Base-by-base conservation (phyloP, 2,888 invertebrate genomes). In the Gnatocerus cornutus region DNA sequence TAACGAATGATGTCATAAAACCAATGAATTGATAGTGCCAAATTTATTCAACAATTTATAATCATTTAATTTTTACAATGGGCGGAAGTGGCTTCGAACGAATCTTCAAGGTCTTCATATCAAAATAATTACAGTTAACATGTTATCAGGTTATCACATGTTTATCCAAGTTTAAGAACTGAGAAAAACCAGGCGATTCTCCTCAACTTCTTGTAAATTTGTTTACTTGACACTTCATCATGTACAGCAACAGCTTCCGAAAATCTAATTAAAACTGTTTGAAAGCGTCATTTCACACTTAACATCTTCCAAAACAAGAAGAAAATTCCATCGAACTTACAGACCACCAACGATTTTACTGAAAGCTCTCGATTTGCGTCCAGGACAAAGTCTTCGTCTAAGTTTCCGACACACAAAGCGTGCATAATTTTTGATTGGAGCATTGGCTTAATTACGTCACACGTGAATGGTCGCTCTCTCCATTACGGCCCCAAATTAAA, bases 401-500 rank as follows among this genome's bases (percentile, higher is more conserved):
- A 33, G 9, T 33, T 33, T 33, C 33, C 33, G n/a, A 41, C 41
- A 41, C 41, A 41, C 41, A 41, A 29, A 30, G 9, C 50, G 29
- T 50, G 50, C 29, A 50, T 50, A 50, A 50, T 50, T 29, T 14
- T 27, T 29, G 50, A 50, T 50, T 50, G 16, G 30, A 29, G 33
- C 8, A 10, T 8, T 13, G 53, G 16, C 14, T 46, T 27, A 50
- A 50, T 50, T 50, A 13, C 50, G 29, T 10, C 50, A 50, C 29
- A 50, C 27, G 7, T 16, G 48, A 29, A 50, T 29, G 29, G 10
- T 1, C 21, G 29, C 48, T 9, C n/a, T 27, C n/a, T 27, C 48
- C n/a, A 50, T 50, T 50, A 50, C n/a, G 10, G 48, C 48, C 29
- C 45, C 45, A 50, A 62, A 62, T 62, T 62, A 62, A 62, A 62